Conservation (phyloP, 2,113 vertebrate species). For the Spea bombifrons region DNA sequence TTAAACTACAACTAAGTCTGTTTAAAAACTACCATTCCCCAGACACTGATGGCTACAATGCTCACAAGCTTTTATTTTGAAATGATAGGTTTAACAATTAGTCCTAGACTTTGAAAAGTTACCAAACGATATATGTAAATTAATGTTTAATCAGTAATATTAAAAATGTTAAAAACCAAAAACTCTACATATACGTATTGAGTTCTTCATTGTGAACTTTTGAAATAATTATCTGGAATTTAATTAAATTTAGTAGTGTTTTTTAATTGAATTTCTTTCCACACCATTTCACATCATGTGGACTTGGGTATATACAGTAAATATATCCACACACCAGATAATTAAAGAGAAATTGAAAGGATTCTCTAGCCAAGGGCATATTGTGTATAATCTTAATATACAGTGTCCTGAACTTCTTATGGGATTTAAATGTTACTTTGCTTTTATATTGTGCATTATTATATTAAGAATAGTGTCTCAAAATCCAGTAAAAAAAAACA, state of each 20-base stretch:
- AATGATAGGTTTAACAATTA: no score
- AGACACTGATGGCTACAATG: no score
- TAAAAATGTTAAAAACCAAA: background rate
- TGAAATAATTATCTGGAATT: background rate
- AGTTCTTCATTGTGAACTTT: background rate
- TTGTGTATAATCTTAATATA: background rate
- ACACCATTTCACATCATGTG: background rate
- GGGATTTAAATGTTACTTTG: background rate
- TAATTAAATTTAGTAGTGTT: constrained; percentile 1
- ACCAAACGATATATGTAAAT: no score
- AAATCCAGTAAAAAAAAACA: no score
- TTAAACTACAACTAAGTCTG: no score
- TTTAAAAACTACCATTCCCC: no score
- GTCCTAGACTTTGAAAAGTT: no score
- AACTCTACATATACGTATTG: background rate
- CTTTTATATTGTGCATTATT: background rate
- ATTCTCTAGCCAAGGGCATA: background rate
- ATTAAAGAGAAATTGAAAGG: background rate
- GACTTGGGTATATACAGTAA: background rate
- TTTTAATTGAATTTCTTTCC: constrained; percentile 1
- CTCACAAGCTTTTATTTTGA: no score
- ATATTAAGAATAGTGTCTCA: no score
- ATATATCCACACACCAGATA: background rate
- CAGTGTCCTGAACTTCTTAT: background rate
- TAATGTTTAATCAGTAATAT: no score